These are phyloP conservation scores for Sinohyriopsis cumingii DNA, from an alignment of 2,888 invertebrate genomes.

Conservation along the genomic window DNA sequence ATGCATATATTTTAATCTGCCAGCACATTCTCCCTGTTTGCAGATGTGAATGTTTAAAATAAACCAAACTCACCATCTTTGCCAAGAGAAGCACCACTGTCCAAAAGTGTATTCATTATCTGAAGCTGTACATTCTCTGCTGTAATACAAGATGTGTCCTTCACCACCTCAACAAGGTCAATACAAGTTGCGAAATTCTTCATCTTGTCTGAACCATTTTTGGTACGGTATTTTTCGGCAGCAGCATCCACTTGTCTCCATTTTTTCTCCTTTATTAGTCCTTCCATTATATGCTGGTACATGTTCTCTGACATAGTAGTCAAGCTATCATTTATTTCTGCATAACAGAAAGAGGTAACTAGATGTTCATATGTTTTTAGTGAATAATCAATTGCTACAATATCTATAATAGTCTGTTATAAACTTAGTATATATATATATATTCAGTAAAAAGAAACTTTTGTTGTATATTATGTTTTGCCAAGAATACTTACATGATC, in stretches of 20 bases:
- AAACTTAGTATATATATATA: too few relatives aligned
- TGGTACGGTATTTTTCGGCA: constrained; percentile 33
- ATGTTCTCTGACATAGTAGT: constrained; percentile 25
- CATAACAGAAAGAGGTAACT: not conserved
- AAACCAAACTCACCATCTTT: constrained; percentile 20
- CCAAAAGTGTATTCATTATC: constrained; percentile 32
- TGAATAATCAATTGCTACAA: too few relatives aligned
- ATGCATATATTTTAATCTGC: too few relatives aligned
- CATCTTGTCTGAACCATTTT: constrained; percentile 30
- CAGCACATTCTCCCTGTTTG: too few relatives aligned
- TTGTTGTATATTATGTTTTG: too few relatives aligned
- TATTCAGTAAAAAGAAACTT: too few relatives aligned
- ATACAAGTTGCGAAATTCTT: constrained; percentile 35
- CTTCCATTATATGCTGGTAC: constrained; percentile 35
- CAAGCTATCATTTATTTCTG: constrained; percentile 46
- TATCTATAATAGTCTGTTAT: too few relatives aligned
- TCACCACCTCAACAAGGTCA: constrained; percentile 33
- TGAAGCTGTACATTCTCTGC: constrained; percentile 33
- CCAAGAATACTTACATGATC: too few relatives aligned
- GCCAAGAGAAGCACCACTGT: constrained; percentile 36
- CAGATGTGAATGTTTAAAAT: too few relatives aligned
- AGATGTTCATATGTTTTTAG: too few relatives aligned
- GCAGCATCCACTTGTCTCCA: constrained; percentile 48
- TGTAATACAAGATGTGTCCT: constrained; percentile 20
- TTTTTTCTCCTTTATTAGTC: constrained; percentile 33